Conservation (phyloP, 1,140 invertebrate species). For the Trichonephila clavipes region DNA sequence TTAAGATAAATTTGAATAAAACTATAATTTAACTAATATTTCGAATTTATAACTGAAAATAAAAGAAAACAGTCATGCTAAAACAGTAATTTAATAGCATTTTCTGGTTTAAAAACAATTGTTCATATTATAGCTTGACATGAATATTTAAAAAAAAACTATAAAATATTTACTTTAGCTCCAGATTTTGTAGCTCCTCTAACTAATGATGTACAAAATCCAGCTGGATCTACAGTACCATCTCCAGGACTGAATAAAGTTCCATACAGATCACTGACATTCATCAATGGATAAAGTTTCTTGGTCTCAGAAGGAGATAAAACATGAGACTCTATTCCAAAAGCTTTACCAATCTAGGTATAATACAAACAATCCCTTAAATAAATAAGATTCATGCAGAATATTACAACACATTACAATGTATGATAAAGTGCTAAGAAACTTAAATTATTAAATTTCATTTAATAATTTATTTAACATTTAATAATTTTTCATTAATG, state of each 20-base stretch:
- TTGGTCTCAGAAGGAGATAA: slow-evolving; percentile 87
- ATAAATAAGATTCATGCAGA: neutral
- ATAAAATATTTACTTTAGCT: slow-evolving; percentile 83
- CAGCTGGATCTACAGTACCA: slow-evolving; percentile 89
- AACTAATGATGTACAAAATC: slow-evolving; percentile 88
- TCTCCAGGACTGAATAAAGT: slow-evolving; percentile 90
- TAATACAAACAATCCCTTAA: neutral
- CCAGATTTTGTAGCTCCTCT: slow-evolving; percentile 87
- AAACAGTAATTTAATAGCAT: no score
- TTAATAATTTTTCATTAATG: no score
- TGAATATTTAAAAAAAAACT: neutral
- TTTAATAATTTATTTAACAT: no score
- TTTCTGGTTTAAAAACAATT: no score
- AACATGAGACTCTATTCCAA: slow-evolving; percentile 88
- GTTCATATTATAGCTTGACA: no score
- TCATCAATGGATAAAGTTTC: slow-evolving; percentile 89
- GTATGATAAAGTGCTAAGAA: neutral
- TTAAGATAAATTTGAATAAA: no score
- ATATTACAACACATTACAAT: neutral
- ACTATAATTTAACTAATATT: no score
- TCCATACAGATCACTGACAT: slow-evolving; percentile 87
- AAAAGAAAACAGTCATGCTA: no score
- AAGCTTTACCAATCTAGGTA: slow-evolving; percentile 84
- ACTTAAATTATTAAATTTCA: no score
- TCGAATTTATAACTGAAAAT: no score